Evolutionary conservation across 2,113 vertebrate species (phyloP).

Genomic region (Oryzias curvinotus): DNA sequence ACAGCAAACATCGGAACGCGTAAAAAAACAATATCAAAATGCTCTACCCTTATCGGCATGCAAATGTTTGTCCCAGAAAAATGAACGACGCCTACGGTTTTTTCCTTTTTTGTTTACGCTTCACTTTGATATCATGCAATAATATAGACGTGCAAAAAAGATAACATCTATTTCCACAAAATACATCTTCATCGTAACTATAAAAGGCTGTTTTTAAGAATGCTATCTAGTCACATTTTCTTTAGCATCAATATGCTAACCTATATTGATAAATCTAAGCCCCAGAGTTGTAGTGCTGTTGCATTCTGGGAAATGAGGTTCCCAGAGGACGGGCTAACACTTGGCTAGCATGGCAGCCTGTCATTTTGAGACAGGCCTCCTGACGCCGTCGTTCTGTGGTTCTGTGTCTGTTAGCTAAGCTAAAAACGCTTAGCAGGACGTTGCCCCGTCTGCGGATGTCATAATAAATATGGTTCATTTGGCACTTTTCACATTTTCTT

Average conservation of each 20-base stretch:
- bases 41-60: conserved; percentile 76
- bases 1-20: conserved; percentile 57
- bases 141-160: conserved; percentile 84
- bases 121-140: conserved; percentile 83
- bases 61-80: conserved; percentile 75
- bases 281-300: conserved; percentile 71
- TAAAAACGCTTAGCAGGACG: conserved; percentile 46
- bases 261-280: conserved; percentile 66
- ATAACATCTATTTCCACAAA: conserved; percentile 85
- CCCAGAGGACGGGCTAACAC: conserved; percentile 63
- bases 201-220: conserved; percentile 83
- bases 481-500: conserved; percentile 84
- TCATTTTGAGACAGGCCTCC: conserved; percentile 59
- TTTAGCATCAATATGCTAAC: conserved; percentile 72
- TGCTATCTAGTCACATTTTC: conserved; percentile 79
- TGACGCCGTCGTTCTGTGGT: conserved; percentile 60
- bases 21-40: conserved; percentile 72
- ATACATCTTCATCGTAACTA: conserved; percentile 81
- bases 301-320: conserved; percentile 65
- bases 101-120: conserved; percentile 65
- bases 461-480: conserved; percentile 81
- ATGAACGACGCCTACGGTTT: conserved; percentile 72
- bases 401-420: conserved; percentile 46
- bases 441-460: conserved; percentile 46
- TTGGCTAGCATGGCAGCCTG: conserved; percentile 58